Base-by-base conservation (phyloP, 2,888 invertebrate genomes). In the Leucozona laternaria region DNA sequence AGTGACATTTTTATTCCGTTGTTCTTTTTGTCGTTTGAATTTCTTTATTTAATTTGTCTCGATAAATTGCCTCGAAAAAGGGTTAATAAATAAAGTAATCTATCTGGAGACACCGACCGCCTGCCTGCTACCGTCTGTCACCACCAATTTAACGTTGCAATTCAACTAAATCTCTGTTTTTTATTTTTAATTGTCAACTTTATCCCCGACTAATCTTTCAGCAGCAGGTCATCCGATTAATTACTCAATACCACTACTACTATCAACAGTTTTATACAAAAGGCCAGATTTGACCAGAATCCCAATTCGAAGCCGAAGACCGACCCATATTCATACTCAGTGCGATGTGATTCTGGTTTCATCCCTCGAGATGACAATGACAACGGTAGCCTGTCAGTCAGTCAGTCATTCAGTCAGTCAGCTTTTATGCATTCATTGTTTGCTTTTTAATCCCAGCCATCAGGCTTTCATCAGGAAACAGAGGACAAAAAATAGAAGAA, bases 211-310 rank as follows among this genome's bases (percentile, higher is more conserved):
- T 71, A 71, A 71, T 78, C 71, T 43, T 62, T 34, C 31, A 48
- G 58, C 57, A 40, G 66, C 80, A 72, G 66, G 72, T 85, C 77
- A 85, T 85, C 80, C 76, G 77, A 77, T 85, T 80, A 80, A 77
- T 85, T 80, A 60, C 68, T 66, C 34, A 48, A 66, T 28, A 28
- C 60, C 37, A 60, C 77, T 60, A 31, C 77, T 60, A 31, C 76
- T 80, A 85, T 85, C 84, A 85, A 77, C 80, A 80, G 80, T 72
- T 85, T 68, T 66, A 66, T 45, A 85, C 84, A 84, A 84, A 58
- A 48, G 71, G 50, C 64, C 84, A 84, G 80, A 79, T 60, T 43
- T 25, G 64, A 20, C 13, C 64, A 43, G 64, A 31, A 64, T 43
- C n/a, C 25, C 1, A 37, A 60, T 45, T 17, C 45, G 17, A 45